phyloP scores from a whole-genome alignment of 2,797 vertebrate genomes.

The Clarias fuscus region DNA sequence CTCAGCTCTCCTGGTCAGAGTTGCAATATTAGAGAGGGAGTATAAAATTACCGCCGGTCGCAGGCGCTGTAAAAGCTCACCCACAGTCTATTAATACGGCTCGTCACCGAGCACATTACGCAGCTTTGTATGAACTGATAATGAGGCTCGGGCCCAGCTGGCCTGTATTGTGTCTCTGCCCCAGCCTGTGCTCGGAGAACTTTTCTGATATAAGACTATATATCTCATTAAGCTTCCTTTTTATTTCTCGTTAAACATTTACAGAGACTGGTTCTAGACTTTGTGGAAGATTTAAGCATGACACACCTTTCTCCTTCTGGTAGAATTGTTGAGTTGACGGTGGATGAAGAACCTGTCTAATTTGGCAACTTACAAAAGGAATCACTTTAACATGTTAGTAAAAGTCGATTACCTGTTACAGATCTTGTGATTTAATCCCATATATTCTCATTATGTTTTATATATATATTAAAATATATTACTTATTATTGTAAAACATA shows the following conservation, averaged over 20 bases:
- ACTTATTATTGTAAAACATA: too few species aligned
- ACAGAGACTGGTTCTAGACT: neutral
- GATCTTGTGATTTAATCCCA: neutral
- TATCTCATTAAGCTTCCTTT: constrained; percentile 21
- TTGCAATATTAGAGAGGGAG: constrained; percentile 7
- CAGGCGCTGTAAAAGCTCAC: constrained; percentile 29
- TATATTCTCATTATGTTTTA: neutral
- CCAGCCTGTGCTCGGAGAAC: neutral
- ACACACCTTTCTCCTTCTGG: neutral
- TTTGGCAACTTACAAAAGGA: neutral
- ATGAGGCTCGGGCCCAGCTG: constrained; percentile 34
- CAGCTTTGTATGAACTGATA: constrained; percentile 46
- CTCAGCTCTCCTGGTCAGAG: constrained; percentile 23
- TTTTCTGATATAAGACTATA: constrained; percentile 6
- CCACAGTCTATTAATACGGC: constrained; percentile 40
- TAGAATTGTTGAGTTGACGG: neutral
- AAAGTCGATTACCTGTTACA: neutral
- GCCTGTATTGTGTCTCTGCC: constrained; percentile 36
- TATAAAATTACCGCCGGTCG: constrained; percentile 23
- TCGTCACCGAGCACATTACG: constrained; percentile 41
- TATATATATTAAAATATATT: too few species aligned
- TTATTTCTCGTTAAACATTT: constrained; percentile 2
- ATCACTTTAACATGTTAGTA: neutral
- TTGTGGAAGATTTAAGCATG: neutral
- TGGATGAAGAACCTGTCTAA: neutral